A percentile compares a stretch with the other conserved stretches of the same genome.
Conservation (phyloP, 2,888 invertebrate genomes). For the Tipula confusa region DNA sequence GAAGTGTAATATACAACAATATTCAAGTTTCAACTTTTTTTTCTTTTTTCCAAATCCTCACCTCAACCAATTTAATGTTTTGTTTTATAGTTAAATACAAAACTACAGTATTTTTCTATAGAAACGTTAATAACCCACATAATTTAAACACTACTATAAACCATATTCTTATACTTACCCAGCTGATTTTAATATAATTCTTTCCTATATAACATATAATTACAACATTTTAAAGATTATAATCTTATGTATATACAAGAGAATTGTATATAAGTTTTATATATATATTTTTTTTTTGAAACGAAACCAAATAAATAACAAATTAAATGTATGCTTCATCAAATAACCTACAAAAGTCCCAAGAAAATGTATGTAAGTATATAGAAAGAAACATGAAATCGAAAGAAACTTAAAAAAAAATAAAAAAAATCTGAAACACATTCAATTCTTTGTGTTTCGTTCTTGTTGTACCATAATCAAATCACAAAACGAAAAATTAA, state of each 20-base stretch:
- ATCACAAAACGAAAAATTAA: no score
- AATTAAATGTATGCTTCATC: neutral
- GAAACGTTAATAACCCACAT: neutral
- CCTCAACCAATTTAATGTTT: neutral
- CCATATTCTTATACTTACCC: neutral
- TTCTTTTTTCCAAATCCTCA: neutral
- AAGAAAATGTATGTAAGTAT: no score
- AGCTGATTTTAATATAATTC: neutral
- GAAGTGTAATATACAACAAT: neutral
- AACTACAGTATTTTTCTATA: slow-evolving; percentile 25
- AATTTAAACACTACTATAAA: neutral
- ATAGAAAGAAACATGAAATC: no score
- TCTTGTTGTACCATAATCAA: neutral
- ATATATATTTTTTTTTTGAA: neutral
- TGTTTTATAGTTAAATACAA: neutral
- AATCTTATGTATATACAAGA: neutral
- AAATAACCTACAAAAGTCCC: slow-evolving; percentile 9
- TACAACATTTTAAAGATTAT: neutral
- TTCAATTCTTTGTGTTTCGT: neutral
- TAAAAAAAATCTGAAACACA: neutral
- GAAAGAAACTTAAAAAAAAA: no score
- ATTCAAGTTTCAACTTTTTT: neutral
- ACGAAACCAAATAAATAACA: neutral
- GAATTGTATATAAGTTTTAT: neutral
- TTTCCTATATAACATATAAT: neutral